Percentiles rank a stretch among this genome's conserved stretches.
Evolutionary conservation across 2,888 invertebrate genomes (phyloP).

Genomic region (Notodonta dromedarius): DNA sequence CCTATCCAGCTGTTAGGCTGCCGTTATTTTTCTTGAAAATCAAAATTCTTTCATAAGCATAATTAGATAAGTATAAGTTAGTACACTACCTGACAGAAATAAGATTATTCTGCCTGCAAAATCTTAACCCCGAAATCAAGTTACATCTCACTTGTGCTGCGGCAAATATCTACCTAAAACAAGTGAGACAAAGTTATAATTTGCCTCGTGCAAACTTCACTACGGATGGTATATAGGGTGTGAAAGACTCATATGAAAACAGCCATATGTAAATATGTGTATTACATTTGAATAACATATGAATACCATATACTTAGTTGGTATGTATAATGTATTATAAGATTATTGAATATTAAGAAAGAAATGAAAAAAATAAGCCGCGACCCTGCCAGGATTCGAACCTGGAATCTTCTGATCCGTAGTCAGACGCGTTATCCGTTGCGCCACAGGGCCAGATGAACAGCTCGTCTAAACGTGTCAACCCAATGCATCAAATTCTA

Average conservation of each 20-base stretch:
- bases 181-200: conserved; percentile 16
- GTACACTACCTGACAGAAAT: no score
- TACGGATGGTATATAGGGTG: not conserved
- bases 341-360: no score
- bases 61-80: no score
- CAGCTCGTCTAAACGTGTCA: accelerated
- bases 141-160: conserved; percentile 4
- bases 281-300: no score
- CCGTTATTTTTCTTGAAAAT: no score
- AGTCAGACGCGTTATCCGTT: conserved; percentile 89
- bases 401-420: conserved; percentile 89
- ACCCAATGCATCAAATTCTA: not conserved
- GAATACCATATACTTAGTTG: no score
- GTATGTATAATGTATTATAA: no score
- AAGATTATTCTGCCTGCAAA: no score
- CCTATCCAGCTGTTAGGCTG: no score
- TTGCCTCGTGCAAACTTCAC: conserved; percentile 7
- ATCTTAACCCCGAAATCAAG: conserved; percentile 4
- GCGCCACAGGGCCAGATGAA: conserved; percentile 83
- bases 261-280: no score
- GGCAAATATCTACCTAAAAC: conserved; percentile 11
- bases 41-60: no score
- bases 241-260: not conserved
- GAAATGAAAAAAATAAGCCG: conserved; percentile 13
- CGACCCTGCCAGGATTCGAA: conserved; percentile 87